phyloP scores from a whole-genome alignment of 35 echinoderm and acorn worm species.

The Heliocidaris erythrogramma region DNA sequence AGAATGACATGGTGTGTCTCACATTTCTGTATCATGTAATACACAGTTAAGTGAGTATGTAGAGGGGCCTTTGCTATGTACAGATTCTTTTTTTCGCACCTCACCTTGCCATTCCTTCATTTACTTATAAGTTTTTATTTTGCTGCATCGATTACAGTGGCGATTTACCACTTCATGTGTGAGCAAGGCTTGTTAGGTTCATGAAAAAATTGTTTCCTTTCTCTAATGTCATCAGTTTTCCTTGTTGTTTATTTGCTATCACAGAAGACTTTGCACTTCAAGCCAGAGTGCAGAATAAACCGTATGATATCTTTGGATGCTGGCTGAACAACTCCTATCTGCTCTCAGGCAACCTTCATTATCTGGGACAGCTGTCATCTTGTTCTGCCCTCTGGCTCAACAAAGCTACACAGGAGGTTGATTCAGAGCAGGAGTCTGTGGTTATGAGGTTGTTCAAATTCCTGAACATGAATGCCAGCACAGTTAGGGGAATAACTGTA shows the following conservation, averaged over 20 bases:
- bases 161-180: too few relatives aligned
- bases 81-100: too few relatives aligned
- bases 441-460: constrained; percentile 86
- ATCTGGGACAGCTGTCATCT: constrained; percentile 79
- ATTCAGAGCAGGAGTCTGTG: constrained; percentile 82
- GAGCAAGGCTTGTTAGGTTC: too few relatives aligned
- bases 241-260: neutral
- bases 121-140: too few relatives aligned
- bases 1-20: too few relatives aligned
- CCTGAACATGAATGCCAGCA: constrained; percentile 85
- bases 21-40: too few relatives aligned
- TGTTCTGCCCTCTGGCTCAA: constrained; percentile 85
- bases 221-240: neutral
- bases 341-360: constrained; percentile 79
- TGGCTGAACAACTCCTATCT: constrained; percentile 82
- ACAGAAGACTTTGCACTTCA: constrained; percentile 87
- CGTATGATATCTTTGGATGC: constrained; percentile 86
- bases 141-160: too few relatives aligned
- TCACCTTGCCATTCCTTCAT: too few relatives aligned
- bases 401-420: constrained; percentile 79
- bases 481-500: constrained; percentile 73
- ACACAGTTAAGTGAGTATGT: too few relatives aligned
- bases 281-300: constrained; percentile 76
- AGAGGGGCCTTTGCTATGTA: too few relatives aligned
- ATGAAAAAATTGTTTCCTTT: too few relatives aligned